Conservation (phyloP, 2,888 invertebrate species). For the Clunio marinus region DNA sequence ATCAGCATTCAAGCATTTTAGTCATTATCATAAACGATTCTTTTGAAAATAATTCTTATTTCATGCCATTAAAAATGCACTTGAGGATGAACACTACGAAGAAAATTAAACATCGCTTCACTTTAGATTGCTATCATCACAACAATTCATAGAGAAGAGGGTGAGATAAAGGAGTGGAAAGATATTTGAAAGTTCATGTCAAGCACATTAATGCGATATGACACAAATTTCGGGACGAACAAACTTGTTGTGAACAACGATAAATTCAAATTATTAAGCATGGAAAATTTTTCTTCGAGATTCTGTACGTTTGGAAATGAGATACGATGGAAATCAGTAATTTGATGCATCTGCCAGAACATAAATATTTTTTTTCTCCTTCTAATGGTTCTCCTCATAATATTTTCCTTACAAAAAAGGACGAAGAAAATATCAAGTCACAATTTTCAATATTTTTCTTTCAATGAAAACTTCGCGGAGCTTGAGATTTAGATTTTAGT, state of each 20-base stretch:
- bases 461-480: background rate
- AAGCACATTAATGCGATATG: constrained; percentile 8
- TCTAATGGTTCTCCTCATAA: background rate
- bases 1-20: too few species aligned
- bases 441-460: background rate
- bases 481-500: background rate
- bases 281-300: background rate
- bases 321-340: constrained; percentile 25
- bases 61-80: too few species aligned
- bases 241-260: background rate
- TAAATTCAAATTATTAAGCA: constrained; percentile 25
- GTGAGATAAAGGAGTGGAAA: background rate
- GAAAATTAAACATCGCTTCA: too few species aligned
- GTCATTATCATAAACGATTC: too few species aligned
- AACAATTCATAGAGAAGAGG: too few species aligned
- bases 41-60: too few species aligned
- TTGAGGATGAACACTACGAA: too few species aligned
- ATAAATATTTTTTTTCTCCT: constrained; percentile 26
- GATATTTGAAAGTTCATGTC: constrained; percentile 9
- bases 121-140: too few species aligned
- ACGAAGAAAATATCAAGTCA: background rate
- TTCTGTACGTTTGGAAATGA: background rate
- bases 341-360: constrained; percentile 34
- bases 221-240: background rate
- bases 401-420: background rate